A percentile compares a stretch with the other conserved stretches of the same genome.
Evolutionary conservation across 2,888 invertebrate species (phyloP).

Genomic region (Onchidella celtica): DNA sequence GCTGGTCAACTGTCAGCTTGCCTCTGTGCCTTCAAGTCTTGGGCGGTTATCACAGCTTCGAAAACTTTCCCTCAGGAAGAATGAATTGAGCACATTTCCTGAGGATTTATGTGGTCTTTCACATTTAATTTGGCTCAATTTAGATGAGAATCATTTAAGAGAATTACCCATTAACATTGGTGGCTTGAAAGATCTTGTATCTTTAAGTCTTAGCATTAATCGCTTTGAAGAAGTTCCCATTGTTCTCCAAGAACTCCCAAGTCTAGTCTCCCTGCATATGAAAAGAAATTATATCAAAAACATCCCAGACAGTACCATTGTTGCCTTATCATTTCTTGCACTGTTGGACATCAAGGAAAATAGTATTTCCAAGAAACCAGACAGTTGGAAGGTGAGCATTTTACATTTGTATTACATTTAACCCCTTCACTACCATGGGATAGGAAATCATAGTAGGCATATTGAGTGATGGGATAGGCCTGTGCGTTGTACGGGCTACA

Average conservation of each 20-base stretch:
- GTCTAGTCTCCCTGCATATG: constrained; percentile 66
- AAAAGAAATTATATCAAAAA: constrained; percentile 64
- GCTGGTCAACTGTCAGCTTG: constrained; percentile 72
- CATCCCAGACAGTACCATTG: constrained; percentile 73
- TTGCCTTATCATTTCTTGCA: constrained; percentile 70
- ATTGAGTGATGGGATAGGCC: too few species aligned
- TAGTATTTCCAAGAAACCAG: constrained; percentile 66
- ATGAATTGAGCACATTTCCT: constrained; percentile 69
- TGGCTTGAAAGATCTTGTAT: constrained; percentile 63
- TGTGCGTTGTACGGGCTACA: too few species aligned
- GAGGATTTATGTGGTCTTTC: constrained; percentile 63
- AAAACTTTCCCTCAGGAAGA: constrained; percentile 71
- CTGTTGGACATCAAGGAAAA: constrained; percentile 77
- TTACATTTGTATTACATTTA: too few species aligned
- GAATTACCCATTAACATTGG: constrained; percentile 66
- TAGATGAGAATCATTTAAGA: constrained; percentile 72
- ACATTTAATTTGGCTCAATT: constrained; percentile 73
- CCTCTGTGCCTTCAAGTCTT: constrained; percentile 68
- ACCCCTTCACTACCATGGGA: too few species aligned
- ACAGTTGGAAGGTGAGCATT: constrained; percentile 74
- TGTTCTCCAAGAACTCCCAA: constrained; percentile 64
- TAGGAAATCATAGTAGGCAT: too few species aligned
- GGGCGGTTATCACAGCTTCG: constrained; percentile 65
- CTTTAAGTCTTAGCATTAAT: constrained; percentile 74
- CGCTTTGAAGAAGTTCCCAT: constrained; percentile 67